Conservation (phyloP, 2,888 invertebrate species). For the Eristalis tenax region DNA sequence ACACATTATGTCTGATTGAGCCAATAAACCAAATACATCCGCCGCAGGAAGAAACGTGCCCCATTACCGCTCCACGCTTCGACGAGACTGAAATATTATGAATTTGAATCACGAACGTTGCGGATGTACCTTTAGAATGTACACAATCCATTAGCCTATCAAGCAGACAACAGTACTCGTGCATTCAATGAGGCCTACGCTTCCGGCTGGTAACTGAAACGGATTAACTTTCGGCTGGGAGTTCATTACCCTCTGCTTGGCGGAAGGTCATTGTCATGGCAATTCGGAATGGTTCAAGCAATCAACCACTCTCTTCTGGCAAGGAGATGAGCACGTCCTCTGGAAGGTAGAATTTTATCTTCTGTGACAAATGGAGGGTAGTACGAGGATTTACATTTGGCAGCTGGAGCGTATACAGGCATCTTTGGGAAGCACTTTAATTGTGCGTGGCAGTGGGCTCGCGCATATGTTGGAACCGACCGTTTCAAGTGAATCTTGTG, state of each 20-base stretch:
- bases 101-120: background rate
- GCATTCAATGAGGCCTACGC: background rate
- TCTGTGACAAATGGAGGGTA: background rate
- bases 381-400: background rate
- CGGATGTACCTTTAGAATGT: background rate
- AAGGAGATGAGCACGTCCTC: background rate
- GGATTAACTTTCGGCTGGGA: background rate
- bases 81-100: background rate
- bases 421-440: too few relatives aligned
- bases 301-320: background rate
- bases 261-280: background rate
- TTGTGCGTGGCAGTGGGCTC: too few relatives aligned
- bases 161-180: background rate
- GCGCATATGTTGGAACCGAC: too few relatives aligned
- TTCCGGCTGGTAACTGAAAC: background rate
- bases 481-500: too few relatives aligned
- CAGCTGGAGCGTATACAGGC: background rate
- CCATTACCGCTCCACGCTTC: background rate
- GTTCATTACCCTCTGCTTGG: background rate
- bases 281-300: background rate
- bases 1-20: background rate
- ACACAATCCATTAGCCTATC: background rate
- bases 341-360: background rate
- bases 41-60: background rate
- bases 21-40: background rate